phyloP scores from a whole-genome alignment of 2,888 invertebrate species.

The Nymphalis urticae region DNA sequence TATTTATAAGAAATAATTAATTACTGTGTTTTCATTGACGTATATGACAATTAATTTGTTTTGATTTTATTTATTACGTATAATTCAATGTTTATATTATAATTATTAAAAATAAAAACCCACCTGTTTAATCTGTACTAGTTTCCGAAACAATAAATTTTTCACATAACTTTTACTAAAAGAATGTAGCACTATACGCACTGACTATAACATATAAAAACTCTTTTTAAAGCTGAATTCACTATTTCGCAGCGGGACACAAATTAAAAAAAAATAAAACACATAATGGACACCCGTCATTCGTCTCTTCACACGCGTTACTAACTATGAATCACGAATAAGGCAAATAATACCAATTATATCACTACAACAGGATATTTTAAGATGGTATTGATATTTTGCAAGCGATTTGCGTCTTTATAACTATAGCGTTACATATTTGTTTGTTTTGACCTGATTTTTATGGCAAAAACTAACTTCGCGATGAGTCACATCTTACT shows the following conservation, averaged over 20 bases:
- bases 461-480: constrained; percentile 5
- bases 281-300: constrained; percentile 53
- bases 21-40: too few species aligned
- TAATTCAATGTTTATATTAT: not conserved
- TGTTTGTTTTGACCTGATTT: constrained; percentile 27
- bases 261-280: constrained; percentile 51
- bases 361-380: constrained; percentile 54
- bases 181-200: not conserved
- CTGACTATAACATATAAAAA: constrained; percentile 7
- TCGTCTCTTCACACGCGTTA: constrained; percentile 60
- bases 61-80: too few species aligned
- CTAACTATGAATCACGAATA: constrained; percentile 75
- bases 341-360: constrained; percentile 78
- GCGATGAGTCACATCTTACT: constrained; percentile 19
- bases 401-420: constrained; percentile 54
- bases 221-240: constrained; percentile 50
- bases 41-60: too few species aligned
- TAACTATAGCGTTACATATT: constrained; percentile 41
- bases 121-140: not conserved
- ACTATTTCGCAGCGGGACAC: constrained; percentile 15
- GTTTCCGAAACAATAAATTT: not conserved
- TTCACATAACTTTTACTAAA: constrained; percentile 2
- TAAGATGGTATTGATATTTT: constrained; percentile 45
- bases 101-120: not conserved
- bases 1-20: too few species aligned